These are phyloP conservation scores for Cavia porcellus DNA, from an alignment of 2,113 vertebrate genomes.

Conservation along the genomic window DNA sequence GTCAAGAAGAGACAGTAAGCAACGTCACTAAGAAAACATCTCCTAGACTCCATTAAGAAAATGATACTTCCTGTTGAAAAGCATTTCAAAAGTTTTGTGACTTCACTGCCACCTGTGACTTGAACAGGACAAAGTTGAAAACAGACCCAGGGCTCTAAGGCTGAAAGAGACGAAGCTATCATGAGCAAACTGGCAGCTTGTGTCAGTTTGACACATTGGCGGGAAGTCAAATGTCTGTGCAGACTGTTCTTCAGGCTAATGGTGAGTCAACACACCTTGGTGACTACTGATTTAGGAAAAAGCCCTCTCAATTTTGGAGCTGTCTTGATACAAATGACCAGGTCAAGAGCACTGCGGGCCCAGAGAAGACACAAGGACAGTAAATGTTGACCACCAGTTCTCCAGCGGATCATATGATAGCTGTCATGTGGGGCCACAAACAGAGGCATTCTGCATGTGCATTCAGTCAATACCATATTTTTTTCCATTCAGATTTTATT, in stretches of 20 bases:
- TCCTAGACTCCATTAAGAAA: neutral
- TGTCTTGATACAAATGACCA: neutral
- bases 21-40: neutral
- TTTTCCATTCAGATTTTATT: neutral
- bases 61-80: neutral
- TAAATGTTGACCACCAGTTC: neutral
- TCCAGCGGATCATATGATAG: neutral
- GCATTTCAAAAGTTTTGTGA: constrained; percentile 8
- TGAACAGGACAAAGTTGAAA: neutral
- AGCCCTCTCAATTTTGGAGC: neutral
- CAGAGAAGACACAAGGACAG: neutral
- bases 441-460: neutral
- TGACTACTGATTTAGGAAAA: neutral
- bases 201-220: neutral
- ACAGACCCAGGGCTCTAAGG: neutral
- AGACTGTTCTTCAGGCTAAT: neutral
- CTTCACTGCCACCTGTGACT: neutral
- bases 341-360: neutral
- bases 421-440: neutral
- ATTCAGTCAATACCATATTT: neutral
- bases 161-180: neutral
- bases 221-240: neutral
- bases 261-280: neutral
- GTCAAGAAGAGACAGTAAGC: neutral
- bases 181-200: neutral